These are phyloP conservation scores for Drosophila peninsularis DNA, from an alignment of 2,888 invertebrate species.

Conservation along the genomic window DNA sequence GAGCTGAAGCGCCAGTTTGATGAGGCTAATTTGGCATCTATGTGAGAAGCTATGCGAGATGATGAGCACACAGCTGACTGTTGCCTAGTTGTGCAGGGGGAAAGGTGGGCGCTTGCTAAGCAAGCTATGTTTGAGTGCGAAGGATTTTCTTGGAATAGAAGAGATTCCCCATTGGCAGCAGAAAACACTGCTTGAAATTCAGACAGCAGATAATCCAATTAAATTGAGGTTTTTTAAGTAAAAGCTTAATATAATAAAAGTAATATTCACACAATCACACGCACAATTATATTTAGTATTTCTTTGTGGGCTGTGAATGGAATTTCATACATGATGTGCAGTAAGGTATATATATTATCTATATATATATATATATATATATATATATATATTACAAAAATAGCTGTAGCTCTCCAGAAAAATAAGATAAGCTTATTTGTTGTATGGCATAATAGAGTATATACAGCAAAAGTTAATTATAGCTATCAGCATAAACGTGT, in stretches of 20 bases:
- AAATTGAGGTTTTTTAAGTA: neutral
- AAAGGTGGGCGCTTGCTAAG: neutral
- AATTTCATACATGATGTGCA: too few relatives aligned
- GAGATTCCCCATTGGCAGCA: neutral
- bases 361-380: too few relatives aligned
- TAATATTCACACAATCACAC: neutral
- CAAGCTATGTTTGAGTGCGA: neutral
- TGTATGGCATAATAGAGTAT: neutral
- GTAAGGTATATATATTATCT: too few relatives aligned
- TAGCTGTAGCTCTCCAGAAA: neutral
- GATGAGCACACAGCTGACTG: too few relatives aligned
- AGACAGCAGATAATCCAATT: constrained; percentile 2
- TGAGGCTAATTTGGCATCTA: constrained; percentile 6
- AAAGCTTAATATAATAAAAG: neutral
- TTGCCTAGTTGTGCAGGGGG: too few relatives aligned
- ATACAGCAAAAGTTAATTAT: neutral
- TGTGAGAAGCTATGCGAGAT: too few relatives aligned
- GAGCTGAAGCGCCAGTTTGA: constrained; percentile 1
- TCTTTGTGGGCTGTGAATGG: neutral
- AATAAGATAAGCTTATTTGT: neutral
- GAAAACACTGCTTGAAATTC: neutral
- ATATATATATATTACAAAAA: neutral
- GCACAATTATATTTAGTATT: neutral
- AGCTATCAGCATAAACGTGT: neutral
- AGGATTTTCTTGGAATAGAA: neutral